Base-by-base conservation (phyloP, 2,888 invertebrate genomes). In the Melikaiella ostensackeni region DNA sequence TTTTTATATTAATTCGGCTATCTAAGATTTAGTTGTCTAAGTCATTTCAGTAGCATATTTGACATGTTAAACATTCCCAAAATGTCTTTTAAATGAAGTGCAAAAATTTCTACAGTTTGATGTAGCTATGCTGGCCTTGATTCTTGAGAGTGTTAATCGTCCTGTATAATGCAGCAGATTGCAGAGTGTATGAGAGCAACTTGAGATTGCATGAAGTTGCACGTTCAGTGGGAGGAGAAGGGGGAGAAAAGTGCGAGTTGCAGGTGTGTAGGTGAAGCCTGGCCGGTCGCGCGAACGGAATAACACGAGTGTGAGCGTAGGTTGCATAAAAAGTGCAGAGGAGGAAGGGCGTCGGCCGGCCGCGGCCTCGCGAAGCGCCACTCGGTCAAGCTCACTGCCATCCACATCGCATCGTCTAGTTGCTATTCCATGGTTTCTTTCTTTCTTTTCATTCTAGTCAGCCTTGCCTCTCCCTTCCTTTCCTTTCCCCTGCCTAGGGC, bases 301-400 rank as follows among this genome's bases (percentile, higher is more conserved):
- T 79, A 79, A 77, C 74, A 74, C 50, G 76, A 74, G 80, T 79
- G 81, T 78, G 80, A 79, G 82, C 79, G 84, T 84, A 83, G 84
- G 84, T 85, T 85, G 86, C 83, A 86, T 83, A 85, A 87, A 86
- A 85, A 86, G 83, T 42, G 46, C 19, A 82, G 78, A 82, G 57
- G 86, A 87, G 88, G 87, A 88, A 88, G 89, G 89, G 89, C 89
- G 89, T 89, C 89, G 89, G 89, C 89, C 88, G 89, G 89, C 89
- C 89, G 89, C 88, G 89, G 89, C 89, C 89, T 89, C 89, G 89
- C 87, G 88, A 86, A 89, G 89, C 89, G 89, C 89, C 89, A 89
- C 89, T 89, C 89, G 89, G 89, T 88, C 88, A 88, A 88, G 88
- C 88, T 88, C 88, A 88, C 89, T 88, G 88, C 89, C 88, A 88